These are phyloP conservation scores for Heteromormyrus szaboi DNA, from an alignment of 2,797 vertebrate species.

Conservation along the genomic window DNA sequence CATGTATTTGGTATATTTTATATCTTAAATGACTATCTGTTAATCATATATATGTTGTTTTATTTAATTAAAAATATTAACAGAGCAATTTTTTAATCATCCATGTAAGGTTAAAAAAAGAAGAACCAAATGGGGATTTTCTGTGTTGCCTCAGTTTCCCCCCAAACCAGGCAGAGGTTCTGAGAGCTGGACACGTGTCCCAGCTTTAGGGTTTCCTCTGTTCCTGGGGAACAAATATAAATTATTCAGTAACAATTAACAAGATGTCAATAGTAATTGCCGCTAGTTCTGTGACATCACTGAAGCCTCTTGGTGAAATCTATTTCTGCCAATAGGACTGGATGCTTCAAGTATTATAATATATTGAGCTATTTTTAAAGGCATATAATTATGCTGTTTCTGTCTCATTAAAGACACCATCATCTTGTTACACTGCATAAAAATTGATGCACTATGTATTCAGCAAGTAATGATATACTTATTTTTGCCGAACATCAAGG, in stretches of 20 bases:
- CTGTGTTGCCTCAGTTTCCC: conserved; percentile 17
- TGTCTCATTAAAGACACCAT: background rate
- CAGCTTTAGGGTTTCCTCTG: conserved; percentile 39
- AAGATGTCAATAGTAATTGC: conserved; percentile 61
- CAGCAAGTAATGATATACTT: background rate
- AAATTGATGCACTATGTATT: conserved; percentile 1
- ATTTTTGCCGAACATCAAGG: background rate
- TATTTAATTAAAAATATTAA: background rate
- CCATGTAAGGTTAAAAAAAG: conserved; percentile 35
- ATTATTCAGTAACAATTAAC: conserved; percentile 63
- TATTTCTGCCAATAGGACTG: conserved; percentile 25
- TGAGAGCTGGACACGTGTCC: conserved; percentile 35
- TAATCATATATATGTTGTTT: background rate
- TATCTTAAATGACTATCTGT: background rate
- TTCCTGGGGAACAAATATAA: conserved; percentile 47
- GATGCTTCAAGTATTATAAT: conserved; percentile 13
- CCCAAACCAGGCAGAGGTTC: conserved; percentile 30
- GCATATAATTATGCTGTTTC: background rate
- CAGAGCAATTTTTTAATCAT: conserved; percentile 17
- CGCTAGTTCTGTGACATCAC: conserved; percentile 51
- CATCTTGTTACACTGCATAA: background rate
- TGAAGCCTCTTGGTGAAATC: conserved; percentile 40
- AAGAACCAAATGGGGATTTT: conserved; percentile 20
- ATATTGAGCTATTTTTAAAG: conserved; percentile 11
- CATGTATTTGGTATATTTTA: background rate